phyloP scores from a whole-genome alignment of 2,113 vertebrate genomes.

The Lota lota region DNA sequence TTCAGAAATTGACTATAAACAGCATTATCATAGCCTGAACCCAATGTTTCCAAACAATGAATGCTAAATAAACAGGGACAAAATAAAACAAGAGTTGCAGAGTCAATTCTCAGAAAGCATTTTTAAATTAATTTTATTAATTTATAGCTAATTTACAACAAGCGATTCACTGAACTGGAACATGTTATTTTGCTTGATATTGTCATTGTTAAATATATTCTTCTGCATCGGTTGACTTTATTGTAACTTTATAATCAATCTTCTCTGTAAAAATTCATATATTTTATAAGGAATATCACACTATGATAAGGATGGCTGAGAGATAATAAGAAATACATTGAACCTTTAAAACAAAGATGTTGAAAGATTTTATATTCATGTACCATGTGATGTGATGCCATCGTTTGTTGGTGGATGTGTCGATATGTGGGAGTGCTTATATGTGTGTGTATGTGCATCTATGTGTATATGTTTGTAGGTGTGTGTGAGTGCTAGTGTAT shows the following conservation, averaged over 20 bases:
- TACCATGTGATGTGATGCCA: slow-evolving; percentile 42
- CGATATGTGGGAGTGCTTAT: slow-evolving; percentile 44
- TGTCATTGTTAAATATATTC: slow-evolving; percentile 77
- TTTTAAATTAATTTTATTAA: slow-evolving; percentile 78
- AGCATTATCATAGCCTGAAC: neutral
- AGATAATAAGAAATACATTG: slow-evolving; percentile 76
- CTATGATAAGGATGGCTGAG: slow-evolving; percentile 76
- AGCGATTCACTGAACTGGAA: slow-evolving; percentile 83
- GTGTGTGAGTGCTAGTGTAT: slow-evolving; percentile 22
- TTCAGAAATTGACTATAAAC: too few relatives aligned
- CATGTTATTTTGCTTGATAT: slow-evolving; percentile 76
- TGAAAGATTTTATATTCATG: slow-evolving; percentile 70
- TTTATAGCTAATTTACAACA: slow-evolving; percentile 84
- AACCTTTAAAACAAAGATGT: slow-evolving; percentile 70
- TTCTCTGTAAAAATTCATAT: slow-evolving; percentile 78
- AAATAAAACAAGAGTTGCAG: slow-evolving; percentile 29
- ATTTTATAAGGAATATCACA: slow-evolving; percentile 77
- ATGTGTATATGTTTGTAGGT: slow-evolving; percentile 11
- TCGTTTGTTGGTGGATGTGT: slow-evolving; percentile 44
- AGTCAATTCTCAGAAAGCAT: slow-evolving; percentile 65
- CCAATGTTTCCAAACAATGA: neutral
- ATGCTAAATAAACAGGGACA: neutral
- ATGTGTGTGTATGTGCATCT: slow-evolving; percentile 32
- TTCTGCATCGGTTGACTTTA: slow-evolving; percentile 73
- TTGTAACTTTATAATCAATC: slow-evolving; percentile 71